Conservation (phyloP, 2,113 vertebrate genomes). For the Oceanodroma tethys region DNA sequence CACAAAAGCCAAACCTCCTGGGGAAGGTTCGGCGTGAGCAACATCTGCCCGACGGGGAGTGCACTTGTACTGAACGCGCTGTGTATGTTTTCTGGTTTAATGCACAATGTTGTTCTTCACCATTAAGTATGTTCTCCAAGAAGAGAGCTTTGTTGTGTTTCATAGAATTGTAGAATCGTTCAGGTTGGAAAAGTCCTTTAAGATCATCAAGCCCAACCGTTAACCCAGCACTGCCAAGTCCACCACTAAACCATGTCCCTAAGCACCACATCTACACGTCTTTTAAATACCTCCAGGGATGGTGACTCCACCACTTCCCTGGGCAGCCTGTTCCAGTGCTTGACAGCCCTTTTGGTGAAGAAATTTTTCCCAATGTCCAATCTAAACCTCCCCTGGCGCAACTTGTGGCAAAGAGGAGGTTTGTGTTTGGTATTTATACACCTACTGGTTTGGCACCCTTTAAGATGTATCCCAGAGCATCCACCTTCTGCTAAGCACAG, state of each 20-base stretch:
- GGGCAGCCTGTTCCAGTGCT: not conserved
- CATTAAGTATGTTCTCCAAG: not conserved
- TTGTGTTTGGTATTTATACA: not conserved
- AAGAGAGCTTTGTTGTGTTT: not conserved
- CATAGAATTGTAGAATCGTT: not conserved
- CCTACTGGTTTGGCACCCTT: not conserved
- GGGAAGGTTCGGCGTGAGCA: no score
- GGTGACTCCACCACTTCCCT: not conserved
- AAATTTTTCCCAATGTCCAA: not conserved
- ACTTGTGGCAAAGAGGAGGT: not conserved
- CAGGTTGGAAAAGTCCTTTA: not conserved
- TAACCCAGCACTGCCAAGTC: not conserved
- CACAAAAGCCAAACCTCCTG: not conserved
- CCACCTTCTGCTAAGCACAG: not conserved
- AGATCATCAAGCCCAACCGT: not conserved
- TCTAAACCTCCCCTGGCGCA: not conserved
- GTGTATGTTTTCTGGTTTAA: not conserved
- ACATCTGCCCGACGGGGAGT: not conserved
- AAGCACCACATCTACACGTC: no score
- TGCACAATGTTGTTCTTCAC: not conserved
- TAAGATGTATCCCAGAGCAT: not conserved
- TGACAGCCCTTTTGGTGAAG: not conserved
- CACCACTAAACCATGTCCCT: not conserved
- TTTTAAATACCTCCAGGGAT: not conserved
- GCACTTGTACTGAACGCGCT: no score